Evolutionary conservation across 2,888 invertebrate genomes (phyloP).

Genomic region (Xestia rhomboidea): DNA sequence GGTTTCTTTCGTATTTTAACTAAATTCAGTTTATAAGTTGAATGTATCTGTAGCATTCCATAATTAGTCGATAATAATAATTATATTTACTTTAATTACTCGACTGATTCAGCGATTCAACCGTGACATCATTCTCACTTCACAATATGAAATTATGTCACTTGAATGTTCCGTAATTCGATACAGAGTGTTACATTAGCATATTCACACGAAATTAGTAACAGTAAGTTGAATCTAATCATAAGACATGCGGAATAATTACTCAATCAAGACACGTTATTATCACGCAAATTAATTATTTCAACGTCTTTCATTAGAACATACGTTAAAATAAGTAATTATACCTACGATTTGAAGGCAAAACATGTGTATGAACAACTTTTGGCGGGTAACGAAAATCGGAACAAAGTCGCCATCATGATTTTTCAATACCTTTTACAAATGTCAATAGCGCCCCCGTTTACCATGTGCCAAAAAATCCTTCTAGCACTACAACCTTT

Average conservation of each 20-base stretch:
- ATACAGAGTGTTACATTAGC: slow-evolving; percentile 15
- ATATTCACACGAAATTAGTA: slow-evolving; percentile 42
- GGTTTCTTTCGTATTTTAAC: not conserved
- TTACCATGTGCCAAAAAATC: not conserved
- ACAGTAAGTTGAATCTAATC: slow-evolving; percentile 24
- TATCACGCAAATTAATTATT: not conserved
- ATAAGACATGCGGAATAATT: slow-evolving; percentile 21
- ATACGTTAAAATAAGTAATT: not conserved
- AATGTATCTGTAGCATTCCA: not conserved
- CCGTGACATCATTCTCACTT: slow-evolving; percentile 20
- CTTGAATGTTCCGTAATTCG: slow-evolving; percentile 5
- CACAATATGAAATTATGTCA: slow-evolving; percentile 28
- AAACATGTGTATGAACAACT: not conserved
- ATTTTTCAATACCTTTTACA: not conserved
- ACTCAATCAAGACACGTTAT: slow-evolving; percentile 27
- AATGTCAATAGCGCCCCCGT: not conserved
- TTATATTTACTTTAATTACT: not conserved
- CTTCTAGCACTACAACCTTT: not conserved
- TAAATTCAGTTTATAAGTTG: not conserved
- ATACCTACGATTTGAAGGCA: not conserved
- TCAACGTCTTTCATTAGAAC: slow-evolving; percentile 3
- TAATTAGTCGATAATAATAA: not conserved
- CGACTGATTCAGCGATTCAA: not conserved
- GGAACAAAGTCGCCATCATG: not conserved
- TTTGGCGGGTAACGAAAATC: not conserved